These are phyloP conservation scores for Cynopterus sphinx DNA, from an alignment of 2,797 vertebrate genomes.

Conservation along the genomic window DNA sequence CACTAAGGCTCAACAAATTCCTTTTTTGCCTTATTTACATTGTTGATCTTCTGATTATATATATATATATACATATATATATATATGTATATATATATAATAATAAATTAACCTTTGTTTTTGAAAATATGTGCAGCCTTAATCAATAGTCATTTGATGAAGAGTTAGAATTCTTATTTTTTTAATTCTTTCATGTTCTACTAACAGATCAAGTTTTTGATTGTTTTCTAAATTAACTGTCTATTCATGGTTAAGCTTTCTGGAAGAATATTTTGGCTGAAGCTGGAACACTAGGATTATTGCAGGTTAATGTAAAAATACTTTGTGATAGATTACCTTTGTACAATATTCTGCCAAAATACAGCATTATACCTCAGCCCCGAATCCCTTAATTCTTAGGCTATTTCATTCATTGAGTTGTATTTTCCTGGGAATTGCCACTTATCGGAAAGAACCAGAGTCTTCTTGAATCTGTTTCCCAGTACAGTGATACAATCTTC, in stretches of 20 bases:
- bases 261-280: neutral
- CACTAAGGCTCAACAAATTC: neutral
- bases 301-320: neutral
- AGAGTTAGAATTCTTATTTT: neutral
- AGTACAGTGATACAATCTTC: neutral
- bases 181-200: neutral
- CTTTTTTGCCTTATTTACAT: neutral
- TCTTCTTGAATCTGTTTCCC: constrained; percentile 6
- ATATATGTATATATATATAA: too few relatives aligned
- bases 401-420: neutral
- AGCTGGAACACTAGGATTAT: neutral
- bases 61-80: too few relatives aligned
- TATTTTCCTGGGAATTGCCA: neutral
- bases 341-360: neutral
- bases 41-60: neutral
- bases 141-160: neutral
- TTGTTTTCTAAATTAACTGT: constrained; percentile 35
- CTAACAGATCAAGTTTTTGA: neutral
- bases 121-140: neutral
- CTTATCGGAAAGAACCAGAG: neutral
- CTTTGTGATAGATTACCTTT: neutral
- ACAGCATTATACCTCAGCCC: neutral
- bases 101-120: neutral
- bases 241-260: constrained; percentile 31
- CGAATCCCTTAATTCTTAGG: neutral